Evolutionary conservation across 2,888 invertebrate genomes (phyloP).

Genomic region (Acrocyrtus sp.): DNA sequence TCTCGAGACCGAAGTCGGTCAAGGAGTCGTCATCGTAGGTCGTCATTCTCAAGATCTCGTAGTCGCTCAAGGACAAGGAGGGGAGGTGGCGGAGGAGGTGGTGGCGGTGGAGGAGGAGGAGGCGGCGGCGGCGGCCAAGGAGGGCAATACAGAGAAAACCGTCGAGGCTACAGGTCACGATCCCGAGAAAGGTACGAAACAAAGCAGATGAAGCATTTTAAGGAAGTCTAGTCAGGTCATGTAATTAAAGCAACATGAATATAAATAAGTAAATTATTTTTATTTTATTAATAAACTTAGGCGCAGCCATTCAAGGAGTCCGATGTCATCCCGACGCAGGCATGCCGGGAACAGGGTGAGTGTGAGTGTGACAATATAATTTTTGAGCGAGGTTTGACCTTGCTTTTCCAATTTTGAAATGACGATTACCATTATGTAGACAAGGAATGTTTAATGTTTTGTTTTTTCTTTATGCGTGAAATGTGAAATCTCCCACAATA

Average conservation of each 20-base stretch:
- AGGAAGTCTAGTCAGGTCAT: constrained; percentile 14
- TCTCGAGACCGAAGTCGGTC: constrained; percentile 26
- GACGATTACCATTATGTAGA: too few species aligned
- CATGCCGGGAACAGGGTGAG: constrained; percentile 45
- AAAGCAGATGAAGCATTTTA: background rate
- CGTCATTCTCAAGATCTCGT: constrained; percentile 47
- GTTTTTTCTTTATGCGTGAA: constrained; percentile 25
- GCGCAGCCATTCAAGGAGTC: constrained; percentile 58
- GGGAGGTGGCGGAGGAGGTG: constrained; percentile 15
- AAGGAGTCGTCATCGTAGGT: constrained; percentile 42
- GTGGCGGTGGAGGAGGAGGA: background rate
- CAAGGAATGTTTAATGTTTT: constrained; percentile 23
- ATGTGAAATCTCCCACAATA: constrained; percentile 19
- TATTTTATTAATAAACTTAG: constrained; percentile 6
- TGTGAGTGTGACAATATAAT: background rate
- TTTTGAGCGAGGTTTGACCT: too few species aligned
- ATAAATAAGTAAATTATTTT: too few species aligned
- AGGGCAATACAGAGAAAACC: too few species aligned
- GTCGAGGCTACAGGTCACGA: constrained; percentile 52
- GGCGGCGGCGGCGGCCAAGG: constrained; percentile 6
- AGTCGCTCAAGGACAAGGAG: constrained; percentile 53
- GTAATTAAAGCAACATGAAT: too few species aligned
- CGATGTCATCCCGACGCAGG: constrained; percentile 56
- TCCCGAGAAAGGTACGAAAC: constrained; percentile 50
- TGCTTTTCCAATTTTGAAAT: too few species aligned